Evolutionary conservation across 2,888 invertebrate genomes (phyloP), one percentile per base, ranked within the genome.

Genomic region (Rhagophthalmus giganteus): DNA sequence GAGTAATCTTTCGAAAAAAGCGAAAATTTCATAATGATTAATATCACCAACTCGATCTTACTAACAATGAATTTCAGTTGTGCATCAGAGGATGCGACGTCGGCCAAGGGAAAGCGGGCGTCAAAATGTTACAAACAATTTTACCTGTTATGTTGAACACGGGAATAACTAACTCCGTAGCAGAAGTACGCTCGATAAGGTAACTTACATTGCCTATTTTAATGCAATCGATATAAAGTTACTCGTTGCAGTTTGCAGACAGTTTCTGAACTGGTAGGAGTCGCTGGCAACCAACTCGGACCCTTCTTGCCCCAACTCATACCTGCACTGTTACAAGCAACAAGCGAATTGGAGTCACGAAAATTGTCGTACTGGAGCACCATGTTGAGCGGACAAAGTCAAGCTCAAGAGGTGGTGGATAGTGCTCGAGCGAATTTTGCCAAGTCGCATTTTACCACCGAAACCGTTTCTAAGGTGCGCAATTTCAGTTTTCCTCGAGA

Each of bases 391-490:
- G 82, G 83, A 0, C 86, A 87, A 59, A 79, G 82, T 39, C 85
- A 86, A 32, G 80, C 85, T 0, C 83, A 91, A 61, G 91, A 91
- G 65, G 76, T 81, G 13, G 80, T 93, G 0, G 94, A 95, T 70
- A 86, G 83, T 57, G 81, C 88, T 49, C 78, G 94, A 45, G 89
- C 92, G 4, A 86, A 84, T 42, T 86, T 87, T 1, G 90, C 92
- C 0, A 86, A 88, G 64, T 86, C 86, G 1, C 91, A 94, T 70
- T 89, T 92, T 52, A 91, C 94, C 51, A 91, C 90, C 57, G 92
- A 94, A 66, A 90, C 92, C 2, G 86, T 93, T 25, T 84, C 88
- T 30, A 88, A 89, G 76, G 89, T 88, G 68, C 60, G 62, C 58
- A 39, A 42, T 33, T 11, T 11, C 1, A 6, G 3, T 16, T 5